Evolutionary conservation across 2,113 vertebrate species (phyloP), one percentile per base, ranked within the genome.

Genomic region (Eonycteris spelaea): DNA sequence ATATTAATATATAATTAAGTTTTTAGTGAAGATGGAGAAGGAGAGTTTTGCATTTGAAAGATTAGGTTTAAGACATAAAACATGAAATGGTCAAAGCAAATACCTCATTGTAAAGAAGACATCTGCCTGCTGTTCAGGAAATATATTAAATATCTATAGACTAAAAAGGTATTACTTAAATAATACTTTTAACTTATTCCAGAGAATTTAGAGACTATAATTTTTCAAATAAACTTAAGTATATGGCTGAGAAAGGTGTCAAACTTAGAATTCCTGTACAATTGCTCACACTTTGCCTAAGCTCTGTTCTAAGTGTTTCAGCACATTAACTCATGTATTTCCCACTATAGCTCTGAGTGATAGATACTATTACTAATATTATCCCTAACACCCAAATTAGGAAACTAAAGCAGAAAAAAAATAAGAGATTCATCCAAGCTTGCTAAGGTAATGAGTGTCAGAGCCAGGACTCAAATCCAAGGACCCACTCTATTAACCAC

Each of bases 1-100:
- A 71, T 21, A 19, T 93, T 67, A 89, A 86, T 14, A 74, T 59
- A 21, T 78, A 79, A 74, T 26, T 53, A 63, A 83, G 79, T 86
- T 86, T 83, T 91, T 73, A 86, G 35, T 63, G 43, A 86, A 55
- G 21, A 19, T 86, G 3, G 63, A 12, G 68, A 43, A 82, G 74
- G 10, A 78, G 14, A 73, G 35, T 82, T 96, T 89, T 94, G 7
- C 48, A 83, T 89, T 88, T 65, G 38, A 71, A 96, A 90, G 30
- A 85, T 73, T 79, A 79, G 1, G 4, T 57, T 94, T 59, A 61
- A 22, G 68, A 74, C 15, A 94, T 55, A 92, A 95, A 51, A 73
- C 35, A 91, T 33, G 33, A 86, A 63, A 28, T 67, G 3, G 15
- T 57, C 10, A 48, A 83, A 33, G 18, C 14, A 90, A 86, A 51